Conservation (phyloP, 2,888 invertebrate genomes). For the Agriopis leucophaearia region DNA sequence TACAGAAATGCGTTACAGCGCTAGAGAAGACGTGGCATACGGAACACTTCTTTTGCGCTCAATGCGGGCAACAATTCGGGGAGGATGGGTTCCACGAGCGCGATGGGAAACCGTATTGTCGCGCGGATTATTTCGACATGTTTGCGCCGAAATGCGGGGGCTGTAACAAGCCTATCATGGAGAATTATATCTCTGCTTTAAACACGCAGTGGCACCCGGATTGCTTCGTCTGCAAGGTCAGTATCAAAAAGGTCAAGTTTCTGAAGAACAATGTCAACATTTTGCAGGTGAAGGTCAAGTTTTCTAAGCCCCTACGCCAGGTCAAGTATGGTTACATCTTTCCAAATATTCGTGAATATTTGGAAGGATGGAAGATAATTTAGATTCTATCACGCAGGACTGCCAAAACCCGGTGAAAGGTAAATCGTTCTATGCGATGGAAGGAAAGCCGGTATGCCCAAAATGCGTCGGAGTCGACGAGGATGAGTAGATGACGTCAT, state of each 20-base stretch:
- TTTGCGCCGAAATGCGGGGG: conserved; percentile 99
- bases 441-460: conserved; percentile 98
- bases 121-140: conserved; percentile 98
- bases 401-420: conserved; percentile 97
- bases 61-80: conserved; percentile 98
- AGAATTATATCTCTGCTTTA: conserved; percentile 98
- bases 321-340: conserved; percentile 65
- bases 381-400: conserved; percentile 89
- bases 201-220: conserved; percentile 99
- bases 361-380: conserved; percentile 50
- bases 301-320: conserved; percentile 60
- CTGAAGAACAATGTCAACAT: conserved; percentile 5
- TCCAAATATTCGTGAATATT: conserved; percentile 52
- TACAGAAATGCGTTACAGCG: conserved; percentile 99
- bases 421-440: conserved; percentile 98
- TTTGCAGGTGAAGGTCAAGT: conserved; percentile 25
- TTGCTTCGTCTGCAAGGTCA: conserved; percentile 99
- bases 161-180: conserved; percentile 97
- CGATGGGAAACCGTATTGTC: conserved; percentile 98
- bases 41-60: conserved; percentile 99
- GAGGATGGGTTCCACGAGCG: conserved; percentile 99
- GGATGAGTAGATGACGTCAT: conserved; percentile 87
- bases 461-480: conserved; percentile 97
- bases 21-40: conserved; percentile 99
- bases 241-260: conserved; percentile 65